Evolutionary conservation across 1,140 invertebrate genomes (phyloP).

Genomic region (Hetaerina americana): DNA sequence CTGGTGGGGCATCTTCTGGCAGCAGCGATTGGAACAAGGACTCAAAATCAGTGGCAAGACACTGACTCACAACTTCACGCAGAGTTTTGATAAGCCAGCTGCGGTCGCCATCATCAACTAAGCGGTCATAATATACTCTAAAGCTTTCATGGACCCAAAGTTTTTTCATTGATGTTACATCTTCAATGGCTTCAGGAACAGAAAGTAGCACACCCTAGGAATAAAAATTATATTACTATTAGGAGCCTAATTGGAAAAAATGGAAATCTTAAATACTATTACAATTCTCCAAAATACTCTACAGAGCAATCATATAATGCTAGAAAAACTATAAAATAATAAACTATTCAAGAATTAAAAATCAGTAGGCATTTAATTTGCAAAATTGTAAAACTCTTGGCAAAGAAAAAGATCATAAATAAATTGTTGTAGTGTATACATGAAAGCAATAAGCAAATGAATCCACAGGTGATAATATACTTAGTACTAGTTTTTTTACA

Average conservation of each 20-base stretch:
- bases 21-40: constrained; percentile 37
- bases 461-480: no score
- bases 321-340: not conserved
- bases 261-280: constrained; percentile 3
- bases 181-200: constrained; percentile 81
- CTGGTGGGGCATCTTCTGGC: constrained; percentile 20
- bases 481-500: no score
- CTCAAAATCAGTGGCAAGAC: constrained; percentile 39
- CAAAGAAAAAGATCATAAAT: no score
- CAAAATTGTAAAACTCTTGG: no score
- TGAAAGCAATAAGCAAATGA: no score
- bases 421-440: no score
- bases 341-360: not conserved
- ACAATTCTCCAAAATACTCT: not conserved
- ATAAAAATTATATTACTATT: not conserved
- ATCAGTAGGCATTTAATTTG: not conserved
- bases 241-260: not conserved
- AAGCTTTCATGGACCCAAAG: constrained; percentile 91
- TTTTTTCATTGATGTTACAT: constrained; percentile 75
- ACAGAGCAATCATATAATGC: not conserved
- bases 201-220: constrained; percentile 77
- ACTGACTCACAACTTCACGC: constrained; percentile 26
- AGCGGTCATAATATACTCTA: constrained; percentile 85
- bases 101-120: constrained; percentile 71
- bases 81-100: constrained; percentile 59